Evolutionary conservation across 2,888 invertebrate species (phyloP), one percentile per base, ranked within the genome.

Genomic region (Lochmaea crataegi): DNA sequence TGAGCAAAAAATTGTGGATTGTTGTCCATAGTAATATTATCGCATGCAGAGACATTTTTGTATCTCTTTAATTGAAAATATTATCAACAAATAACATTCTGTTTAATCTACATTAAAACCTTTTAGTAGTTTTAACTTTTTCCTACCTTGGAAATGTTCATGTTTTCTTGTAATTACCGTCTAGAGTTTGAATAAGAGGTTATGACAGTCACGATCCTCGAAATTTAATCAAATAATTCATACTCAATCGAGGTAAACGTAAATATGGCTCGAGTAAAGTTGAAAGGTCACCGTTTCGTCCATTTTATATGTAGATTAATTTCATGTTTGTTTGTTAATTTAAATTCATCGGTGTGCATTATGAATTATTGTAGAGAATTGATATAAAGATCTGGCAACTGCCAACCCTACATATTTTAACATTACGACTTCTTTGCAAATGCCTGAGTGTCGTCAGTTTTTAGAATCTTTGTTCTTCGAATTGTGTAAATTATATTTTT

Each of bases 221-320:
- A 38, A 48, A 65, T 45, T 64, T 64, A 45, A 45, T 65, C 65
- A 56, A 66, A 66, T 66, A 66, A 56, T 66, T 66, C 56, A 66
- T 18, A 51, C 26, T 18, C n/a, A n/a, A 41, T n/a, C n/a, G 16
- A 60, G 61, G 61, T 61, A 61, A 61, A 61, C 41, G 41, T 61
- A 66, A 66, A 66, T 41, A 66, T 41, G 42, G 51, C 53, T 66
- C 26, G 32, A 16, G 61, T 26, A 56, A 41, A 66, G 65, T 53
- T 56, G 65, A 66, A 66, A 66, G 65, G 65, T 66, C 56, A 66
- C 12, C 32, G 60, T 60, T 61, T n/a, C 61, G n/a, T 38, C 41
- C 61, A 41, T 16, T 16, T 61, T n/a, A 9, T 61, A 41, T 61
- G 61, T 38, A 38, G 38, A 61, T 32, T 61, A 38, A 61, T 41